Base-by-base conservation (phyloP, 1,140 invertebrate genomes). In the Agraylea sexmaculata region DNA sequence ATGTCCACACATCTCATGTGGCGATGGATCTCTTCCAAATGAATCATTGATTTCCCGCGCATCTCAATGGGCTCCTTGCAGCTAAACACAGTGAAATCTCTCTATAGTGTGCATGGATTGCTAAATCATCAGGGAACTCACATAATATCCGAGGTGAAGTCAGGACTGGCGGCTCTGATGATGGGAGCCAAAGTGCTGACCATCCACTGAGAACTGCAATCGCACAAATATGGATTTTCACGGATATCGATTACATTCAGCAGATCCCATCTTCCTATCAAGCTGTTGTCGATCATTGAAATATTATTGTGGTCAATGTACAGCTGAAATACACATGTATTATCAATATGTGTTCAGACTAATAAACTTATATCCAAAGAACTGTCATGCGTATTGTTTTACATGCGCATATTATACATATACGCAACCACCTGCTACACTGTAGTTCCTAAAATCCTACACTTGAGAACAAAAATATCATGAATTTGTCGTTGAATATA, bases 171-270 rank as follows among this genome's bases (percentile, higher is more conserved):
- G 0, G 17, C 27, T 1, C 58, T 53, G 0, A 73, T 54, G 11
- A 66, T 56, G 1, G 68, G 64, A 6, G 75, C 68, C 18, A 80
- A 52, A 8, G 62, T 60, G 19, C 71, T 66, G 0, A 85, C 74
- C 58, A 86, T 68, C 70, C 78, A 79, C 53, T 79, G 74, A 47
- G 82, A 84, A 29, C 75, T 66, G 49, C 74, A 78, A 56, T 85
- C 80, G 52, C 83, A 87, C 19, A 68, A 60, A 78, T 73, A 87
- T 1, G 77, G 73, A 55, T 87, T 87, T 35, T 70, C 69, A 23
- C 64, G 64, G 11, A 86, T 61, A 48, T 80, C 73, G 21, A 86
- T 50, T 35, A 65, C 60, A 15, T 70, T 58, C 8, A 86, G 53
- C 15, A 62, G 58, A 46, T 83, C 76, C 83, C 82, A 86, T 40